Evolutionary conservation across 2,113 vertebrate species (phyloP), one percentile per base, ranked within the genome.

Genomic region (Carassius carassius): DNA sequence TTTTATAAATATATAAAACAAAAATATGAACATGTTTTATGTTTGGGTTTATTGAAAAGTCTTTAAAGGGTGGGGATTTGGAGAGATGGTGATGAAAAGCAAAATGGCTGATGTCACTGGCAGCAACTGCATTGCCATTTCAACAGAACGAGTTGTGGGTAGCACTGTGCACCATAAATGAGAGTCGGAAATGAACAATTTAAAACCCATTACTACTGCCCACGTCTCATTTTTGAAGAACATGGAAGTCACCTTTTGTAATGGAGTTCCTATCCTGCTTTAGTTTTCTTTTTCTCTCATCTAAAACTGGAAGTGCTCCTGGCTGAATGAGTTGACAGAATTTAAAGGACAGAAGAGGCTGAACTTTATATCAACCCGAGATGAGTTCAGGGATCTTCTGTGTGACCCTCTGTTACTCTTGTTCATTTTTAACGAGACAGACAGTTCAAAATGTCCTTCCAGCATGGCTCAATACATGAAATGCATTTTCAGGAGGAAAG

Each of bases 141-240:
- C 11, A 37, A 72, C 35, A 41, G 69, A 72, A 19, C 11, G 17
- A 72, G 69, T 21, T 72, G 17, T 41, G 69, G 35, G 19, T 41
- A 72, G 35, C 35, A 72, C 69, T 41, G 35, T 72, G 35, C 69
- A 72, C 8, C 69, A 72, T 19, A 41, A 72, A 72, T 41, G 35
- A 41, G 67, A 41, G 19, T 12, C 10, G 10, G 35, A 72, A 72
- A 37, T 44, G 35, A 72, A 44, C 35, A 44, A 72, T 72, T 72
- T 72, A 72, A 72, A 72, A 44, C 9, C 19, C 35, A 72, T 72
- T 72, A 72, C 69, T 12, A 44, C 19, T 41, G 69, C 69, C 69
- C 19, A 72, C 19, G 19, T 72, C 35, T 72, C 10, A 72, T 72
- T 72, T 72, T 41, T 12, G 35, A 41, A 44, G 17, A n/a, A n/a